Evolutionary conservation across 2,113 vertebrate species (phyloP).

Genomic region (Coptodon rendalli): DNA sequence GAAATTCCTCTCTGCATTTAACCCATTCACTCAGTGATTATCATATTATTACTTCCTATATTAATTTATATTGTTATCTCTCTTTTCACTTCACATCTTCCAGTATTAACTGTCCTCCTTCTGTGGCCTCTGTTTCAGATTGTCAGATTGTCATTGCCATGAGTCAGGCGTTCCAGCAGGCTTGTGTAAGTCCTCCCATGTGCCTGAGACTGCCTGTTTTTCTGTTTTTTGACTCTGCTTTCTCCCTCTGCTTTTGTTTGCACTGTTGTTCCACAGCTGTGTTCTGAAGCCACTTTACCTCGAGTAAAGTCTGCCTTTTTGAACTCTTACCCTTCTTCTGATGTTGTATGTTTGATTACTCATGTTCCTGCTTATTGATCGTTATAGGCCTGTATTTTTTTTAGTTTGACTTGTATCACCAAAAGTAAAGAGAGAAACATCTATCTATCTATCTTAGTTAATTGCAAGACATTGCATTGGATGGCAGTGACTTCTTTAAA

Average conservation of each 20-base stretch:
- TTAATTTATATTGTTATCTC: background rate
- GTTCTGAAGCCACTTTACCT: background rate
- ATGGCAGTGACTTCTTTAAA: background rate
- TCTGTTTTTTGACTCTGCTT: background rate
- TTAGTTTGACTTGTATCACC: background rate
- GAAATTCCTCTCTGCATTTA: background rate
- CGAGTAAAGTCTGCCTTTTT: background rate
- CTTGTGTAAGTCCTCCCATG: background rate
- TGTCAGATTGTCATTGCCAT: no score
- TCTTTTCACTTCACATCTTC: background rate
- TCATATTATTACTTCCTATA: background rate
- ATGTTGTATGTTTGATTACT: background rate
- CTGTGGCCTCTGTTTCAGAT: background rate
- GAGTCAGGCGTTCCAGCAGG: background rate
- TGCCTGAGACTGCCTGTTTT: background rate
- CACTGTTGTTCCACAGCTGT: background rate
- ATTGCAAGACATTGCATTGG: background rate
- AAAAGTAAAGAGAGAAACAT: background rate
- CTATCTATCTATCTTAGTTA: background rate
- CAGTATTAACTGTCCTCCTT: background rate
- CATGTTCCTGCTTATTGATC: background rate
- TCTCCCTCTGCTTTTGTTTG: background rate
- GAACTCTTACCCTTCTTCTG: background rate
- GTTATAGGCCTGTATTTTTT: background rate
- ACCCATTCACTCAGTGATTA: background rate